These are phyloP conservation scores for Cryptotis parvus DNA, from an alignment of 2,113 vertebrate genomes.

Conservation along the genomic window DNA sequence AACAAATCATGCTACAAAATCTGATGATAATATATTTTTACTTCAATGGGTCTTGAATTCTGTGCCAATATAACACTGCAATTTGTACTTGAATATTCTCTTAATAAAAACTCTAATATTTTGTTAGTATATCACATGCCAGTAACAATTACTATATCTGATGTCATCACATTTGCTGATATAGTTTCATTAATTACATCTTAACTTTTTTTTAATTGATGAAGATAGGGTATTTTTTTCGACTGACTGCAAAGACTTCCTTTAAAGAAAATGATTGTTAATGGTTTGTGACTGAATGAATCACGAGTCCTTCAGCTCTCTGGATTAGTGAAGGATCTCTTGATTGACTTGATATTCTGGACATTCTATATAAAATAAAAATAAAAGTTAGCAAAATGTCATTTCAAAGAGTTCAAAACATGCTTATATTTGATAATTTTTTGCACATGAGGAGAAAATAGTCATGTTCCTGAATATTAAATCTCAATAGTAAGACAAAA, in stretches of 20 bases:
- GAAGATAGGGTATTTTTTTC: constrained; percentile 16
- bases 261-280: constrained; percentile 71
- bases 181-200: constrained; percentile 71
- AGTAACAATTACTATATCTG: not conserved
- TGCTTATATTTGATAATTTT: constrained; percentile 9
- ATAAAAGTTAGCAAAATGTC: constrained; percentile 25
- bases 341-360: constrained; percentile 85
- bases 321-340: constrained; percentile 84
- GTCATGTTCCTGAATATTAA: constrained; percentile 12
- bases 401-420: constrained; percentile 29
- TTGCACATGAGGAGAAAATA: not conserved
- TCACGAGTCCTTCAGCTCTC: constrained; percentile 84
- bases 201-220: constrained; percentile 77
- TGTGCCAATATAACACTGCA: not conserved
- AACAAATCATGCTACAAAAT: not conserved
- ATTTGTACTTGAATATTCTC: constrained; percentile 41
- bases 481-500: not conserved
- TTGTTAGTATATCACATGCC: not conserved
- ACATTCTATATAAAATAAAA: constrained; percentile 86
- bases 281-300: constrained; percentile 78
- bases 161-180: constrained; percentile 52
- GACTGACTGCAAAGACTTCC: constrained; percentile 67
- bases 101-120: constrained; percentile 71
- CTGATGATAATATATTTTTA: not conserved
- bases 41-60: not conserved